Percentiles rank a stretch among this genome's conserved stretches.
Conservation (phyloP, 2,888 invertebrate genomes). For the Sarcophaga rosellei region DNA sequence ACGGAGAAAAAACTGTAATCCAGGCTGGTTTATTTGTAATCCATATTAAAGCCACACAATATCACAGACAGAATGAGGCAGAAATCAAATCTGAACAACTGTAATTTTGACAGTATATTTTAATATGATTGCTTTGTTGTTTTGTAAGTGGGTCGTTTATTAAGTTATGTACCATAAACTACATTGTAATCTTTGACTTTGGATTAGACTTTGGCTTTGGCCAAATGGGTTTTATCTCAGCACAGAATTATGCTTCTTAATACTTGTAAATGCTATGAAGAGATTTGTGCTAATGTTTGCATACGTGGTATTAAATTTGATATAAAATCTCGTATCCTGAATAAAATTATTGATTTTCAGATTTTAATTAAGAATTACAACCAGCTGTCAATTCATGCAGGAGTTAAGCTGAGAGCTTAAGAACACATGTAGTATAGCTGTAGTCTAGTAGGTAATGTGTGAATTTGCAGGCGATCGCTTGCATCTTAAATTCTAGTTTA, state of each 20-base stretch:
- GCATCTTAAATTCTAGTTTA: no score
- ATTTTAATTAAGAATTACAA: no score
- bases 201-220: neutral
- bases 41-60: conserved; percentile 22
- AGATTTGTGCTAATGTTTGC: neutral
- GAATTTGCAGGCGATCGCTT: no score
- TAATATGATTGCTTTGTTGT: conserved; percentile 2
- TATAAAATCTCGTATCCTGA: no score
- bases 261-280: neutral
- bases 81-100: conserved; percentile 45
- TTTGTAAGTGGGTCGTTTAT: conserved; percentile 15
- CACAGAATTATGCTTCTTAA: neutral
- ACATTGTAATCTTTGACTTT: neutral
- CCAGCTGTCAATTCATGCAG: no score
- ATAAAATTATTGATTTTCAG: no score
- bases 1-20: no score
- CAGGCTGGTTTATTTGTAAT: conserved; percentile 3
- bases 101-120: conserved; percentile 46
- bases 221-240: neutral
- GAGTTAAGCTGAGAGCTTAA: no score
- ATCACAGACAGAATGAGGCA: conserved; percentile 17
- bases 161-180: conserved; percentile 4
- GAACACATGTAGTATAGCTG: no score
- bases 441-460: no score
- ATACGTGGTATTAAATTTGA: no score